These are phyloP conservation scores for Antigone vipio DNA, from an alignment of 2,113 vertebrate genomes.

Conservation along the genomic window DNA sequence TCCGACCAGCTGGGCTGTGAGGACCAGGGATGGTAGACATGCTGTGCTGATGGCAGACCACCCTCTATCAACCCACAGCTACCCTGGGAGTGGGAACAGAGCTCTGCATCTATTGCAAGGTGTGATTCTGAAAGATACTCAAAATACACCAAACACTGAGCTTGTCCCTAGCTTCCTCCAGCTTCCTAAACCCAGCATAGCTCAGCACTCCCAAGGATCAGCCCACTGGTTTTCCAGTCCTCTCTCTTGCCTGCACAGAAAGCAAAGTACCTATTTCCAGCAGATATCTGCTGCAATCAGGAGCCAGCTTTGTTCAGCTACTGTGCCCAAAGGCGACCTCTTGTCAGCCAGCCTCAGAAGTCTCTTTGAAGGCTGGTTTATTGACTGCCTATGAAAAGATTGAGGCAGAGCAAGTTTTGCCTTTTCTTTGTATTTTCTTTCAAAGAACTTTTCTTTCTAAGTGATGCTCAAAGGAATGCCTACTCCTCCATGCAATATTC, in stretches of 20 bases:
- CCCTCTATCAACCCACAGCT: neutral
- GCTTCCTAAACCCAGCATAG: neutral
- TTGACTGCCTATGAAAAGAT: neutral
- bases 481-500: neutral
- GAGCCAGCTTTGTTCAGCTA: neutral
- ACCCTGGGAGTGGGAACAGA: neutral
- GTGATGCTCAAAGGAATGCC: neutral
- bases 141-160: neutral
- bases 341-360: neutral
- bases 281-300: neutral
- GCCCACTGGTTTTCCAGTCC: neutral
- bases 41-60: neutral
- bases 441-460: neutral
- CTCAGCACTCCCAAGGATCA: neutral
- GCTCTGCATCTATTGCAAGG: neutral
- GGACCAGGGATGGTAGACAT: neutral
- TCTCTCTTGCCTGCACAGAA: neutral
- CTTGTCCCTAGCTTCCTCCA: neutral
- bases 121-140: neutral
- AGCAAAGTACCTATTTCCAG: neutral
- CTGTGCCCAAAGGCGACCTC: neutral
- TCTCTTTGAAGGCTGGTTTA: constrained; percentile 10
- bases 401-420: neutral
- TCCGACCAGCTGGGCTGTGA: neutral
- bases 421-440: neutral